Evolutionary conservation across 2,113 vertebrate genomes (phyloP), one percentile per base, ranked within the genome.

Genomic region (Acrocephalus arundinaceus): DNA sequence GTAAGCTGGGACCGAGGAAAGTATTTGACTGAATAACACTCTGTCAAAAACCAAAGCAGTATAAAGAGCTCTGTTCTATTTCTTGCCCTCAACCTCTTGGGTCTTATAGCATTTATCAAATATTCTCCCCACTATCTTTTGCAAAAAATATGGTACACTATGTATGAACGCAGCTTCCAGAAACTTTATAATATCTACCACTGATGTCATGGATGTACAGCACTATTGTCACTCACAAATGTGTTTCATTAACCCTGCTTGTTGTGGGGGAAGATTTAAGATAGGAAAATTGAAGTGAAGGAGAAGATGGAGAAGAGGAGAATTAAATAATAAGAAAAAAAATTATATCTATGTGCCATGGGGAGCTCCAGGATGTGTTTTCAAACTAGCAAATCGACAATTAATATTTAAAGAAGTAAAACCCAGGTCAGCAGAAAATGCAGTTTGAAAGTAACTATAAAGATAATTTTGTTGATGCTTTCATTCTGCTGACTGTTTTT

Each of bases 331-430:
- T 41, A 70, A 49, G 2, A 77, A 63, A 89, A 85, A 85, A 85
- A 86, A 41, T 46, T 91, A 35, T 62, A 87, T 28, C 19, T 20
- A 6, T 74, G 35, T 74, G 70, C 35, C n/a, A 76, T 65, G 27
- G 48, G 49, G 31, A 89, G 71, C 72, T 96, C 54, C 67, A 81
- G 49, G 67, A 74, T 10, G 9, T n/a, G 24, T 67, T 96, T 97
- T 95, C 70, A 91, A 96, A 82, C 48, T 59, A 95, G 15, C 6
- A 96, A 96, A 96, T 81, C 70, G 97, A 85, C 37, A 96, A 97
- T 98, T 97, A 97, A 96, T 98, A 97, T 98, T 97, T 98, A 89
- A 98, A 97, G 78, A 94, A 93, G 95, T 91, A 97, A 97, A 97
- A 96, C 27, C n/a, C 59, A 87, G 43, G 70, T 96, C 92, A 97